Conservation (phyloP, 2,113 vertebrate species). For the Hippocampus abdominalis region DNA sequence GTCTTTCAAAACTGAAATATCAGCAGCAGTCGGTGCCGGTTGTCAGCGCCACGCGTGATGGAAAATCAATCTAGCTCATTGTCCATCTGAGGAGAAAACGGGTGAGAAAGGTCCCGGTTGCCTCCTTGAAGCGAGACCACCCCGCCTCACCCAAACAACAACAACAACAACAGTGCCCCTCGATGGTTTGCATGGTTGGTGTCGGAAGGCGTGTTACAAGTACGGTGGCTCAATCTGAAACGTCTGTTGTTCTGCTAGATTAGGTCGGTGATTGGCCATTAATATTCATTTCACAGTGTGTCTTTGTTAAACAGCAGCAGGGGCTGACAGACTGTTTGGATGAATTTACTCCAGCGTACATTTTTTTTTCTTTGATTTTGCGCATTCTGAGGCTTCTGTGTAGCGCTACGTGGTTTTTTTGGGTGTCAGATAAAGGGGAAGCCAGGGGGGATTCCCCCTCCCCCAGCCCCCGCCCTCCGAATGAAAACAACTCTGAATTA, state of each 20-base stretch:
- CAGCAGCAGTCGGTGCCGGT: conserved; percentile 65
- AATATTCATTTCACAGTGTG: conserved; percentile 72
- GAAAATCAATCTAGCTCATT: conserved; percentile 76
- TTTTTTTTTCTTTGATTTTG: conserved; percentile 38
- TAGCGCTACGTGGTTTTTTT: conserved; percentile 16
- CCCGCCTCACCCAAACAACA: conserved; percentile 34
- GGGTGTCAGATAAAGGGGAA: conserved; percentile 8
- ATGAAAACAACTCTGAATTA: conserved; percentile 5
- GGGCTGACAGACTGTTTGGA: conserved; percentile 57
- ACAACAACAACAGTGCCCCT: conserved; percentile 30
- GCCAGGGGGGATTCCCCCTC: background rate
- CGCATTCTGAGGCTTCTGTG: background rate
- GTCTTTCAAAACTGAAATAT: conserved; percentile 69
- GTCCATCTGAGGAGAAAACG: conserved; percentile 53
- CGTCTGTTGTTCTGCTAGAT: conserved; percentile 67
- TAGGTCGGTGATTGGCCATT: conserved; percentile 69
- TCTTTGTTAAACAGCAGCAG: conserved; percentile 64
- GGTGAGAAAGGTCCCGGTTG: conserved; percentile 43
- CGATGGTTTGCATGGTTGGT: conserved; percentile 38
- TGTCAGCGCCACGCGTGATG: conserved; percentile 66
- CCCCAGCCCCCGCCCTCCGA: no score
- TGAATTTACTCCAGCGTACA: conserved; percentile 57
- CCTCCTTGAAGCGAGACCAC: conserved; percentile 37
- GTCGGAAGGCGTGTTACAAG: conserved; percentile 42
- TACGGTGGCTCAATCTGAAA: conserved; percentile 51